Percentiles rank a stretch among this genome's conserved stretches.
Evolutionary conservation across 1,140 invertebrate species (phyloP).

Genomic region (Diachasma alloeum): DNA sequence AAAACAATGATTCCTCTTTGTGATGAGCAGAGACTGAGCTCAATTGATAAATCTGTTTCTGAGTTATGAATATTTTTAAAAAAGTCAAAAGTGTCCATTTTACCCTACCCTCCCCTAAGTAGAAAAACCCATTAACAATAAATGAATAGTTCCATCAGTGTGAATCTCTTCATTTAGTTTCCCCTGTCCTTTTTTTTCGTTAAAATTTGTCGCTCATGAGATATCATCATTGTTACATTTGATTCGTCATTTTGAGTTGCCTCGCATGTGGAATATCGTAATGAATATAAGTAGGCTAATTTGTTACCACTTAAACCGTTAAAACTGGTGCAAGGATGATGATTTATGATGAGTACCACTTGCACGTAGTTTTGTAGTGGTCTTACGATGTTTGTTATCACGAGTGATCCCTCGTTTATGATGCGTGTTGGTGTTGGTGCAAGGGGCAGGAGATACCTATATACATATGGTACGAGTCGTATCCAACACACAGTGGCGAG

Average conservation of each 20-base stretch:
- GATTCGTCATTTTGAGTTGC: neutral
- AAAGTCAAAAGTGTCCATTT: too few relatives aligned
- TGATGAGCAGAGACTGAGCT: too few relatives aligned
- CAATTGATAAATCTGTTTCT: too few relatives aligned
- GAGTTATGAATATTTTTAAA: too few relatives aligned
- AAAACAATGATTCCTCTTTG: too few relatives aligned
- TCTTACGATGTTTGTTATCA: constrained; percentile 16
- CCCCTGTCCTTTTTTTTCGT: neutral
- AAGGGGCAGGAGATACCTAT: constrained; percentile 93
- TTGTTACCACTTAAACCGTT: neutral
- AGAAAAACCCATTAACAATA: too few relatives aligned
- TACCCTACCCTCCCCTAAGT: too few relatives aligned
- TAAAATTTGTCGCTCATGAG: neutral
- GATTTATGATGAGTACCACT: constrained; percentile 3
- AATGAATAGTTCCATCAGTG: neutral
- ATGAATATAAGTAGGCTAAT: constrained; percentile 13
- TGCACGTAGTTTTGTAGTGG: neutral
- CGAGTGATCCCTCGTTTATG: constrained; percentile 53
- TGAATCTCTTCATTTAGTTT: neutral
- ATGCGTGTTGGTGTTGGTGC: constrained; percentile 61
- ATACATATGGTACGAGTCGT: constrained; percentile 97
- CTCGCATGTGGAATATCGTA: constrained; percentile 10
- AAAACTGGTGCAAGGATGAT: neutral
- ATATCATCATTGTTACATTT: neutral
- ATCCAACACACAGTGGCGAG: constrained; percentile 91